These are phyloP conservation scores for Pomacea canaliculata DNA, from an alignment of 2,888 invertebrate genomes.

Conservation along the genomic window DNA sequence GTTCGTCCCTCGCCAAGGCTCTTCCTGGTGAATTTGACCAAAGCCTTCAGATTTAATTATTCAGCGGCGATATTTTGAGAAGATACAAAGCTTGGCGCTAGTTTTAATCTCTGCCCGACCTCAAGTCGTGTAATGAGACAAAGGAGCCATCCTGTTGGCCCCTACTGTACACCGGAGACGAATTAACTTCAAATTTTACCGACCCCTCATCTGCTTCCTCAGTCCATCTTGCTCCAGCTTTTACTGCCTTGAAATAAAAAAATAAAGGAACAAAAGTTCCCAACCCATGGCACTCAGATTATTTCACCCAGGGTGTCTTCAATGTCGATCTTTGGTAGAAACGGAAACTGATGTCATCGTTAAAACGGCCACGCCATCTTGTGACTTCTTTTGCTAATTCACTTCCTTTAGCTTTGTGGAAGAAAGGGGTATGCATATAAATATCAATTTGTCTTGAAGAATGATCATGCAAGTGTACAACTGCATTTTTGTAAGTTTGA, in stretches of 20 bases:
- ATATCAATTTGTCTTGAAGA: too few relatives aligned
- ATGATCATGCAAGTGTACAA: too few relatives aligned
- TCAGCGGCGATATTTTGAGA: slow-evolving; percentile 1
- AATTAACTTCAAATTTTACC: slow-evolving; percentile 2
- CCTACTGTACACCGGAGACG: background rate
- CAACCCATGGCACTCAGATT: background rate
- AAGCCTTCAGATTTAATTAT: slow-evolving; percentile 4
- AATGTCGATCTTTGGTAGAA: background rate
- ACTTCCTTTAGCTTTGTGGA: too few relatives aligned
- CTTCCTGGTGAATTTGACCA: background rate
- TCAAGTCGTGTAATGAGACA: slow-evolving; percentile 7
- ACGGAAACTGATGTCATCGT: background rate
- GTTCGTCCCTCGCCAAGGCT: too few relatives aligned
- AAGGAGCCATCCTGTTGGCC: background rate
- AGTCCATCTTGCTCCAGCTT: too few relatives aligned
- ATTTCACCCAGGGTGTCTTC: background rate
- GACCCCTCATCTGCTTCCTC: background rate
- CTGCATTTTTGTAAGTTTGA: too few relatives aligned
- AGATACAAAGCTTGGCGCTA: background rate
- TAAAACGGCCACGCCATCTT: background rate
- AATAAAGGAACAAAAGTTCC: background rate
- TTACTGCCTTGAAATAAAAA: background rate
- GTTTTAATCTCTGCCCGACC: slow-evolving; percentile 3
- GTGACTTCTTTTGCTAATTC: too few relatives aligned
- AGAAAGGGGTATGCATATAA: too few relatives aligned